Evolutionary conservation across 2,797 vertebrate species (phyloP).

Genomic region (Catamblyrhynchus diadema): DNA sequence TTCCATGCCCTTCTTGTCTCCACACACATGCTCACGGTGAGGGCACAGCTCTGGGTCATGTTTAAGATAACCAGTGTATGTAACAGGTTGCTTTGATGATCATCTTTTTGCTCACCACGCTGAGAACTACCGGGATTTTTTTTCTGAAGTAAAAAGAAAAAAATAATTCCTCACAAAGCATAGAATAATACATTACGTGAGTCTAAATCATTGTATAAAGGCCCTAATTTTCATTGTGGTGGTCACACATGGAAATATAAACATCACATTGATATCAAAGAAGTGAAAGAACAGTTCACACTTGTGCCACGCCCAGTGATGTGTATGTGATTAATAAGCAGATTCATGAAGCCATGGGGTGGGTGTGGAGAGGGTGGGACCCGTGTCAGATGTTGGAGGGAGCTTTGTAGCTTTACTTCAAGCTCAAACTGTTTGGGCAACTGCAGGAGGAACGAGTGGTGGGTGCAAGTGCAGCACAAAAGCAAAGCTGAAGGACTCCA

Average conservation of each 20-base stretch:
- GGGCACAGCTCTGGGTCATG: background rate
- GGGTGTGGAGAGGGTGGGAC: background rate
- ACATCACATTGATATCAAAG: background rate
- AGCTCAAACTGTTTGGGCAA: background rate
- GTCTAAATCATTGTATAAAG: background rate
- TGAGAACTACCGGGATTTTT: background rate
- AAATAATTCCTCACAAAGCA: background rate
- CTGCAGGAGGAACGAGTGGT: background rate
- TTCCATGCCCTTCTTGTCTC: background rate
- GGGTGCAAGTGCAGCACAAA: background rate
- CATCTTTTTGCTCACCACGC: background rate
- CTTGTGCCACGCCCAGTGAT: background rate
- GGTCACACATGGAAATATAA: background rate
- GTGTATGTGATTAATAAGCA: background rate
- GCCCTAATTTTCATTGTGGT: background rate
- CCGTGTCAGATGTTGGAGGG: background rate
- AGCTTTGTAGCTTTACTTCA: background rate
- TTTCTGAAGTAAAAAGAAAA: background rate
- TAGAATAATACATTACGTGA: background rate
- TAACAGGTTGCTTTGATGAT: background rate
- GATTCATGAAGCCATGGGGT: background rate
- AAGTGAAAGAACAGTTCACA: background rate
- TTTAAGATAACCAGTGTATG: background rate
- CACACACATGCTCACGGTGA: background rate
- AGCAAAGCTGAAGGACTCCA: background rate